Percentiles rank a stretch among this genome's conserved stretches.
Conservation (phyloP, 2,888 invertebrate genomes). For the Drosophila buzzatii region DNA sequence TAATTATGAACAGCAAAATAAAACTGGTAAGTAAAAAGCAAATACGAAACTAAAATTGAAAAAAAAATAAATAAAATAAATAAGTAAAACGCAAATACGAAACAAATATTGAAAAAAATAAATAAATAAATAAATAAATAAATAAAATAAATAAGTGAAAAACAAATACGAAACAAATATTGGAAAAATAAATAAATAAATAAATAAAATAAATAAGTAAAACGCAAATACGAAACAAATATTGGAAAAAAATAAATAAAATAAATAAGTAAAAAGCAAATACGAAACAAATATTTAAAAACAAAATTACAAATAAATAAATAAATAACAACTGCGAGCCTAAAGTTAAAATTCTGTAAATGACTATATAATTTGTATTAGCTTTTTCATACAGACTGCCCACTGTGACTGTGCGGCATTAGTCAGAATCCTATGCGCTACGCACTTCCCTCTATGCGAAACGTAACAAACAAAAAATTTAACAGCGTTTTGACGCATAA, state of each 20-base stretch:
- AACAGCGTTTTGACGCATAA: conserved; percentile 53
- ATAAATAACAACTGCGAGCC: no score
- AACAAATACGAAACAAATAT: not conserved
- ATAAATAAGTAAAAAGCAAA: not conserved
- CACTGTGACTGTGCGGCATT: not conserved
- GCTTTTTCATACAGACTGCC: not conserved
- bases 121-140: no score
- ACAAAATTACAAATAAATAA: no score
- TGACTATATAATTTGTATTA: not conserved
- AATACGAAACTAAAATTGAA: not conserved
- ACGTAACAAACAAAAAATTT: conserved; percentile 19
- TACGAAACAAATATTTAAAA: not conserved
- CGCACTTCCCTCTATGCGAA: not conserved
- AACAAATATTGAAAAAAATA: no score
- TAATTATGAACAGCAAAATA: not conserved
- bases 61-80: no score
- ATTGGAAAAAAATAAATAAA: not conserved
- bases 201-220: no score
- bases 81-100: not conserved
- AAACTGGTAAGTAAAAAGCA: not conserved
- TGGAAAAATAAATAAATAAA: no score
- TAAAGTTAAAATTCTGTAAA: not conserved
- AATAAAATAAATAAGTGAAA: no score
- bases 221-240: not conserved
- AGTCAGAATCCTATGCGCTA: conserved; percentile 15